These are phyloP conservation scores for Diadegma fenestrale DNA, from an alignment of 2,888 invertebrate genomes.

Conservation along the genomic window DNA sequence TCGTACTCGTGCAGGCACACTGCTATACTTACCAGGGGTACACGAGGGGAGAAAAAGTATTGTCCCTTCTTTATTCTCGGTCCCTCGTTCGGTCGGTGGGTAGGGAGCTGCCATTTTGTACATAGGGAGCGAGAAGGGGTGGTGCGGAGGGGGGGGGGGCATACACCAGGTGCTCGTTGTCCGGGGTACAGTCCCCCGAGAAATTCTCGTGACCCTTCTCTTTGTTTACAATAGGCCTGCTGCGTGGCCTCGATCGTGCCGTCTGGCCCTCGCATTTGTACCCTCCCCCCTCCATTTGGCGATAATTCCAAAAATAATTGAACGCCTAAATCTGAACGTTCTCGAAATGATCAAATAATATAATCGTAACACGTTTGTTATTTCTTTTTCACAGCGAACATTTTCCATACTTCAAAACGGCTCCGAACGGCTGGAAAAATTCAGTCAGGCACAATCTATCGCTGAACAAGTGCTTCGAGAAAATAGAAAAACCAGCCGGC, in stretches of 20 bases:
- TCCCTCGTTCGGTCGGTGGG: conserved; percentile 70
- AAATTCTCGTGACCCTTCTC: conserved; percentile 77
- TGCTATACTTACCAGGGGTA: conserved; percentile 56
- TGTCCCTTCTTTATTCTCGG: conserved; percentile 81
- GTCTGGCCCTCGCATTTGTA: conserved; percentile 31
- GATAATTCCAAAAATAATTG: not conserved
- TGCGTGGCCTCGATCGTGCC: conserved; percentile 33
- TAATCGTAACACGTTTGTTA: conserved; percentile 25
- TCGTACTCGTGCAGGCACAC: conserved; percentile 42
- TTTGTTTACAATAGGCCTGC: conserved; percentile 76
- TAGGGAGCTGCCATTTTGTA: conserved; percentile 83
- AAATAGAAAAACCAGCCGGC: conserved; percentile 97
- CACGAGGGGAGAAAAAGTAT: conserved; percentile 78
- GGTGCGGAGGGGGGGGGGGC: conserved; percentile 68
- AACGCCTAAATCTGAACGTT: not conserved
- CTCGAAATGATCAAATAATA: not conserved
- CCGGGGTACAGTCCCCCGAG: conserved; percentile 82
- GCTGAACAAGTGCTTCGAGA: conserved; percentile 99
- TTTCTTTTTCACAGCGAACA: conserved; percentile 91
- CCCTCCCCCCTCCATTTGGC: not conserved
- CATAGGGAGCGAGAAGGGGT: conserved; percentile 50
- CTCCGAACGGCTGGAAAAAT: conserved; percentile 99
- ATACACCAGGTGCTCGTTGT: conserved; percentile 81
- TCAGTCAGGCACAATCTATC: conserved; percentile 99
- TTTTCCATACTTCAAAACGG: conserved; percentile 99